Conservation (phyloP, 2,888 invertebrate species). For the Pelosia muscerda region DNA sequence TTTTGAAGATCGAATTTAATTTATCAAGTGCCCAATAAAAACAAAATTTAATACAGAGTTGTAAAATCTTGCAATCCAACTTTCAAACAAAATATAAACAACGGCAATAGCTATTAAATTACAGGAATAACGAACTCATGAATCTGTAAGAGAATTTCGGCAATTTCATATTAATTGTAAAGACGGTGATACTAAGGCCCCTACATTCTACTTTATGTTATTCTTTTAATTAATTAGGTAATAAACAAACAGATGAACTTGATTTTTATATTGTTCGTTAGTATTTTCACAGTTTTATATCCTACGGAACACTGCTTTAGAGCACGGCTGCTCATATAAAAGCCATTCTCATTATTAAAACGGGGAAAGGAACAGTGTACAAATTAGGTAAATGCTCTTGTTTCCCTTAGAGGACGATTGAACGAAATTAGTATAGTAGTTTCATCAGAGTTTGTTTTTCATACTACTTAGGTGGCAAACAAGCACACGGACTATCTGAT, state of each 20-base stretch:
- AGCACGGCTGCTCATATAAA: not conserved
- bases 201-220: too few relatives aligned
- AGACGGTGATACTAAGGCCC: too few relatives aligned
- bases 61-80: too few relatives aligned
- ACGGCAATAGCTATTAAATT: too few relatives aligned
- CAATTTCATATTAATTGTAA: too few relatives aligned
- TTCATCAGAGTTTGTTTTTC: not conserved
- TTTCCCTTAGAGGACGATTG: not conserved
- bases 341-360: not conserved
- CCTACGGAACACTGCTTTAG: not conserved
- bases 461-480: not conserved
- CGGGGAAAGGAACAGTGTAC: not conserved
- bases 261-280: not conserved
- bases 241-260: not conserved
- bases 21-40: too few relatives aligned
- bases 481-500: too few relatives aligned
- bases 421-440: not conserved
- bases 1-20: too few relatives aligned
- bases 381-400: not conserved
- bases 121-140: too few relatives aligned
- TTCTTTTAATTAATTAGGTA: not conserved
- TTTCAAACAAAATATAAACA: too few relatives aligned
- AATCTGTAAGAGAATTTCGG: too few relatives aligned
- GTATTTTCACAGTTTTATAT: not conserved
- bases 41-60: too few relatives aligned